Conservation (phyloP, 2,797 vertebrate species). For the Melanotaenia pygmaea region DNA sequence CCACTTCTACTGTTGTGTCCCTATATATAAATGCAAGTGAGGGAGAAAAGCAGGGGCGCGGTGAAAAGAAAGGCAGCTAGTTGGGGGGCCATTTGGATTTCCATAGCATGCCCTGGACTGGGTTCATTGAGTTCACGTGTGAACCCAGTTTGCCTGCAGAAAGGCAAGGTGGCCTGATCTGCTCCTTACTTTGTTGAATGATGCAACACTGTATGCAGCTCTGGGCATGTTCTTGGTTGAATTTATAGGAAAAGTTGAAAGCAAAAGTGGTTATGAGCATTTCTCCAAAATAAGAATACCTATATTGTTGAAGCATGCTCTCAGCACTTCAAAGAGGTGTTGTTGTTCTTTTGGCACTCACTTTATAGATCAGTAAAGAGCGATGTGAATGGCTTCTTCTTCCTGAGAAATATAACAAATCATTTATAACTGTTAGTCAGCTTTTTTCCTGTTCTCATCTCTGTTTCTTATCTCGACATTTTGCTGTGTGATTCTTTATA, state of each 20-base stretch:
- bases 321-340: conserved; percentile 16
- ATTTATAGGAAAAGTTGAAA: conserved; percentile 38
- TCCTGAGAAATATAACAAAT: neutral
- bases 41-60: conserved; percentile 51
- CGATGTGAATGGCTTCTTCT: conserved; percentile 23
- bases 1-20: conserved; percentile 66
- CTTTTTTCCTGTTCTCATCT: neutral
- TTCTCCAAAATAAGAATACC: conserved; percentile 26
- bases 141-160: conserved; percentile 56
- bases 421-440: neutral
- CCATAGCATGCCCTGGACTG: conserved; percentile 58
- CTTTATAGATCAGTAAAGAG: conserved; percentile 14
- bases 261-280: conserved; percentile 17
- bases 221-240: conserved; percentile 56
- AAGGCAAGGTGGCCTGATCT: conserved; percentile 60
- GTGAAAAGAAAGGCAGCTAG: conserved; percentile 51
- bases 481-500: neutral
- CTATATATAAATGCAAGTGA: conserved; percentile 64
- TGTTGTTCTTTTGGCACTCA: conserved; percentile 29
- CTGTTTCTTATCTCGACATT: neutral
- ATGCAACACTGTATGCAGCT: conserved; percentile 59
- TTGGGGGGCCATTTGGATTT: conserved; percentile 64
- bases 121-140: conserved; percentile 71
- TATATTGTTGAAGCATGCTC: conserved; percentile 45
- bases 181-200: conserved; percentile 52